phyloP scores from a whole-genome alignment of 2,797 vertebrate species.

The Zalophus californianus region DNA sequence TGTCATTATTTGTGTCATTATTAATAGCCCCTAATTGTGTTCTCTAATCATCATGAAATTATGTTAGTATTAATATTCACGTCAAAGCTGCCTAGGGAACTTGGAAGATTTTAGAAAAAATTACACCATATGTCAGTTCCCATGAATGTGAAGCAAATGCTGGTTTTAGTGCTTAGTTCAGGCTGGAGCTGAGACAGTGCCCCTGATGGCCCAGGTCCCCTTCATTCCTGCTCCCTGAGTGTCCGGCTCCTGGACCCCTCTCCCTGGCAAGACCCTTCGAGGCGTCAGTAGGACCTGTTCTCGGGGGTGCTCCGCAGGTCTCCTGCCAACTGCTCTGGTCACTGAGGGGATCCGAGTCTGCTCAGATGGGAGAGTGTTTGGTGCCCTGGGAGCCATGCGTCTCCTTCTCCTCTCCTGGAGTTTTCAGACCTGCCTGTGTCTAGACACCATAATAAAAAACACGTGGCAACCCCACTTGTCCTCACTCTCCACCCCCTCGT shows the following conservation, averaged over 20 bases:
- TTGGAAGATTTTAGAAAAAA: slow-evolving; percentile 85
- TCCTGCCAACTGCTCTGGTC: background rate
- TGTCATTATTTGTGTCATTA: slow-evolving; percentile 94
- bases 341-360: background rate
- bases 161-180: slow-evolving; percentile 3
- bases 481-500: background rate
- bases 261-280: background rate
- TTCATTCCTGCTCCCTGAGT: background rate
- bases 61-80: slow-evolving; percentile 93
- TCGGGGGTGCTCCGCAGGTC: rapidly evolving
- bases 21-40: slow-evolving; percentile 93
- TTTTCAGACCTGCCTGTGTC: background rate
- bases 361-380: background rate
- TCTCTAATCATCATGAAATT: slow-evolving; percentile 92
- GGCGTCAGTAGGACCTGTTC: background rate
- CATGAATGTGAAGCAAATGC: slow-evolving; percentile 80
- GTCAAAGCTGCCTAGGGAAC: slow-evolving; percentile 90
- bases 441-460: background rate
- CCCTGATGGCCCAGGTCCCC: background rate
- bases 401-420: background rate
- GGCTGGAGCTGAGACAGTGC: background rate
- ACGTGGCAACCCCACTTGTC: background rate
- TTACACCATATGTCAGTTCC: slow-evolving; percentile 87
- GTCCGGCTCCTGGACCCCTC: background rate
- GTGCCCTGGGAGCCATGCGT: background rate